These are phyloP conservation scores for Cassiopea andromeda DNA, from an alignment of 30 jellyfish, hydroid and myxozoan genomes.

Conservation along the genomic window DNA sequence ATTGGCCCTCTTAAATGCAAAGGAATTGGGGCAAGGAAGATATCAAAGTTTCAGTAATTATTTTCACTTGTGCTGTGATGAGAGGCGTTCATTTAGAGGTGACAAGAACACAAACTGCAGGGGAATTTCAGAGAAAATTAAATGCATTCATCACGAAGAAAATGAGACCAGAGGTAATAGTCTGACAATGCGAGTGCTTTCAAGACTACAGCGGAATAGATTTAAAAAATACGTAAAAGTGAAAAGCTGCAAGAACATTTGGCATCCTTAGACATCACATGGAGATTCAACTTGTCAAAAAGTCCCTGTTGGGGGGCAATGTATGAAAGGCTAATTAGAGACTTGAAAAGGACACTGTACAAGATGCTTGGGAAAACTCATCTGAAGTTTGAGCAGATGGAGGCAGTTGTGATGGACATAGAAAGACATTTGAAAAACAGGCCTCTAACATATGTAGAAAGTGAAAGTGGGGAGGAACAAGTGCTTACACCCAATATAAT, in stretches of 20 bases:
- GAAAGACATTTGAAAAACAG: no score
- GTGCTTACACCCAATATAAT: no score
- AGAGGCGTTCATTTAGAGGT: conserved; percentile 23
- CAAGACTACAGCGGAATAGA: conserved; percentile 29
- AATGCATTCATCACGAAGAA: conserved; percentile 17
- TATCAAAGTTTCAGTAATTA: background rate
- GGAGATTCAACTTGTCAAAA: background rate
- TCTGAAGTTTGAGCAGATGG: background rate
- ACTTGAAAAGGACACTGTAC: background rate
- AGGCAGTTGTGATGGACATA: background rate
- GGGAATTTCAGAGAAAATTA: conserved; percentile 11
- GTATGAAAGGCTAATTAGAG: background rate
- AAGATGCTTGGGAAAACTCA: background rate
- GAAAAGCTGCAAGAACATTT: conserved; percentile 12
- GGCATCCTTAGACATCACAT: conserved; percentile 3
- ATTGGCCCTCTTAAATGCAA: conserved; percentile 15
- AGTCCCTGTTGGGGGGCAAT: background rate
- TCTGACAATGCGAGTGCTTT: conserved; percentile 28
- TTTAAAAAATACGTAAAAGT: background rate
- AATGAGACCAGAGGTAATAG: conserved; percentile 11
- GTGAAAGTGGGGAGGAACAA: no score
- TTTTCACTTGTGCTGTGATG: conserved; percentile 11
- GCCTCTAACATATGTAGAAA: no score
- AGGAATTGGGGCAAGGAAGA: background rate
- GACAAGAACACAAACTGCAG: conserved; percentile 22